Conservation (phyloP, 1,140 invertebrate species). For the Temnothorax curvispinosus region DNA sequence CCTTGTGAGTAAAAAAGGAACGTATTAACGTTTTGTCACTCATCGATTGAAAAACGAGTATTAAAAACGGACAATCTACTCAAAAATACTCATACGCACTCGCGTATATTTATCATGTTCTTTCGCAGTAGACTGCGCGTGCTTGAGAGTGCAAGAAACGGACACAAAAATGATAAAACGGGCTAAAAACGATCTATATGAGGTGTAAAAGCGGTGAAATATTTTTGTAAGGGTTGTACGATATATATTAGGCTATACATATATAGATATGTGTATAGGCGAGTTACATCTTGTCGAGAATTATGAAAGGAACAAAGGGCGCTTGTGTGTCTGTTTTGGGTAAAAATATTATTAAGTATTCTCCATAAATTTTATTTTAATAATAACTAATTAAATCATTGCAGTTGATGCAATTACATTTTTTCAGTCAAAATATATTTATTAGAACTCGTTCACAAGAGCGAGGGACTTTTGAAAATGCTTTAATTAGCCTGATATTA, state of each 20-base stretch:
- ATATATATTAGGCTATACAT: background rate
- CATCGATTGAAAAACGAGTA: no score
- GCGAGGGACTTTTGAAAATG: background rate
- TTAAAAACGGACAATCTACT: no score
- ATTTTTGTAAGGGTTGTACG: background rate
- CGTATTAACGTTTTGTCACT: no score
- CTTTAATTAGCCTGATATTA: background rate
- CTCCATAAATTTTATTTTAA: background rate
- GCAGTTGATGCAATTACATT: background rate
- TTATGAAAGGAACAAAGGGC: background rate
- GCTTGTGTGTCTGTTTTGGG: background rate
- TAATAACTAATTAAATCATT: background rate
- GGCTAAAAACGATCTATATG: no score
- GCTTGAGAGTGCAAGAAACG: no score
- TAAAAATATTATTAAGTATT: background rate
- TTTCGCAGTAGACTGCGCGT: no score
- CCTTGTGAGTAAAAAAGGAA: no score
- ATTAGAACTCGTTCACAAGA: background rate
- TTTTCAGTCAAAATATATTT: background rate
- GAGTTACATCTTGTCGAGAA: background rate
- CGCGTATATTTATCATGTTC: no score
- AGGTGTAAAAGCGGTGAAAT: no score
- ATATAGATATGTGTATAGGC: no score
- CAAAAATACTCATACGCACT: no score
- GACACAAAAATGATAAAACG: no score